Conservation (phyloP, 2,888 invertebrate genomes). For the Cosmia trapezina region DNA sequence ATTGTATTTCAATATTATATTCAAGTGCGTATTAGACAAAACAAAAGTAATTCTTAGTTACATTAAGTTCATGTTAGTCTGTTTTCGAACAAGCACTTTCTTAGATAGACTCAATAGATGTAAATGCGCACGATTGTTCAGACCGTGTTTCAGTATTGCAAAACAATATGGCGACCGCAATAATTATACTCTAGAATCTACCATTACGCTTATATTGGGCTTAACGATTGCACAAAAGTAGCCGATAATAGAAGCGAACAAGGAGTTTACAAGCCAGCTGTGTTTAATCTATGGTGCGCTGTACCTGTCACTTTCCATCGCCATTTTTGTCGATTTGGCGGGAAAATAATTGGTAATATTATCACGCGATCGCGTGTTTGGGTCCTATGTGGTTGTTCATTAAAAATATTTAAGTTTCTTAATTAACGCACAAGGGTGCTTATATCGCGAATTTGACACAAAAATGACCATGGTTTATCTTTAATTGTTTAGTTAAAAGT, state of each 20-base stretch:
- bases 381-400: conserved; percentile 50
- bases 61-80: conserved; percentile 46
- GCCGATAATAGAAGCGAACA: conserved; percentile 74
- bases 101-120: conserved; percentile 74
- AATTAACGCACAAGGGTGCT: conserved; percentile 50
- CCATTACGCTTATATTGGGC: conserved; percentile 76
- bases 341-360: conserved; percentile 75
- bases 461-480: conserved; percentile 34
- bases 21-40: conserved; percentile 29
- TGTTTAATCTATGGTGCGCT: conserved; percentile 67
- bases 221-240: conserved; percentile 76
- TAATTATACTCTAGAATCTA: conserved; percentile 78
- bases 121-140: conserved; percentile 71
- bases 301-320: conserved; percentile 77
- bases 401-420: conserved; percentile 52
- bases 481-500: conserved; percentile 26
- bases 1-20: not conserved
- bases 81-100: conserved; percentile 72
- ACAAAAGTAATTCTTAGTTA: conserved; percentile 38
- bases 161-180: conserved; percentile 75
- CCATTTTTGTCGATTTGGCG: conserved; percentile 83
- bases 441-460: conserved; percentile 35
- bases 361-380: conserved; percentile 80
- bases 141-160: conserved; percentile 73
- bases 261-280: conserved; percentile 77